Percentiles rank a stretch among this genome's conserved stretches.
These are phyloP conservation scores for Alaudala cheleensis DNA, from an alignment of 2,113 vertebrate genomes.

Conservation along the genomic window DNA sequence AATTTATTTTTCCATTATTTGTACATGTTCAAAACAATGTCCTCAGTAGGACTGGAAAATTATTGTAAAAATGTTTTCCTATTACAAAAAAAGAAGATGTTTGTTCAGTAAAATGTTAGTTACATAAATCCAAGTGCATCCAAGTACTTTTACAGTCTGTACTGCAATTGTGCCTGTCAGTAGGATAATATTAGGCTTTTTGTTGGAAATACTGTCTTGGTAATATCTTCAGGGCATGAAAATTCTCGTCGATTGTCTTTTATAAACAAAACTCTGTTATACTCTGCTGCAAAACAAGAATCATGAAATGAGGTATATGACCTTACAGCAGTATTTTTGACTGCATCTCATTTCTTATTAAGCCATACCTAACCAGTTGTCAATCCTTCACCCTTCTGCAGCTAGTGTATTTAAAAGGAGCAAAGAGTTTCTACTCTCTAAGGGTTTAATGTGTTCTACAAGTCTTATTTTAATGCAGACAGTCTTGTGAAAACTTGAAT, in stretches of 20 bases:
- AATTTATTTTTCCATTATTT: background rate
- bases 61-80: fast-evolving
- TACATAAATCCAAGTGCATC: background rate
- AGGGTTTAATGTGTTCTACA: background rate
- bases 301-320: background rate
- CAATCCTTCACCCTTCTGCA: background rate
- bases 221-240: background rate
- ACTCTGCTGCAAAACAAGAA: background rate
- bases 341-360: background rate
- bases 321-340: background rate
- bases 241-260: background rate
- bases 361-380: background rate
- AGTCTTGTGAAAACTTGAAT: background rate
- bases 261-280: background rate
- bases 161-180: background rate
- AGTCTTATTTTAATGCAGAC: background rate
- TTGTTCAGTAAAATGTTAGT: background rate
- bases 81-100: background rate
- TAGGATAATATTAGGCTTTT: background rate
- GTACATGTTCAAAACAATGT: background rate
- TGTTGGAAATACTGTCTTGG: background rate
- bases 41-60: background rate
- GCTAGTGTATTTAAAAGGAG: background rate
- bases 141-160: background rate
- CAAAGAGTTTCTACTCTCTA: background rate